Conservation (phyloP, 2,113 vertebrate species). For the Panthera tigris region DNA sequence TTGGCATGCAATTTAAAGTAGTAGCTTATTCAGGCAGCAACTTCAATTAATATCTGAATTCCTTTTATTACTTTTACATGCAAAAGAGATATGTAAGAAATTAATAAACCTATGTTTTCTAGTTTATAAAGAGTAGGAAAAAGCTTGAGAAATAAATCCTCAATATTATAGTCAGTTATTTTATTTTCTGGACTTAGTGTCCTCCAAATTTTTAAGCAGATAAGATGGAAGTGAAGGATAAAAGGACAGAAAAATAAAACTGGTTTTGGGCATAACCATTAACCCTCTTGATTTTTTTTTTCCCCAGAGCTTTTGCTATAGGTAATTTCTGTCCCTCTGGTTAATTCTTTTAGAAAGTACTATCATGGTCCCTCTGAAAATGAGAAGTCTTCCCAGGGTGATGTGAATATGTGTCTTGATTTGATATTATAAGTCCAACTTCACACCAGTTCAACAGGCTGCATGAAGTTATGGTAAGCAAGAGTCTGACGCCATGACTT, state of each 20-base stretch:
- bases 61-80: not conserved
- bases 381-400: not conserved
- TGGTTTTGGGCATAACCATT: not conserved
- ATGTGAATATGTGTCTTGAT: not conserved
- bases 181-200: not conserved
- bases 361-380: not conserved
- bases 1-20: not conserved
- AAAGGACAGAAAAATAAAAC: not conserved
- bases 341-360: not conserved
- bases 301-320: not conserved
- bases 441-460: not conserved
- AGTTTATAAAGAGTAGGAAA: not conserved
- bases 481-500: not conserved
- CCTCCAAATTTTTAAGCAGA: not conserved
- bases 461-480: not conserved
- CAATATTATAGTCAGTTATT: not conserved
- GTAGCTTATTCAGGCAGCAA: not conserved
- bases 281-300: not conserved
- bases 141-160: not conserved
- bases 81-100: not conserved
- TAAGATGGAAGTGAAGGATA: not conserved
- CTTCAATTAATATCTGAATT: not conserved
- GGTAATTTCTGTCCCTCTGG: not conserved
- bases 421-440: not conserved
- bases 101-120: not conserved